phyloP scores from a whole-genome alignment of 2,113 vertebrate species.

The Zingel zingel region DNA sequence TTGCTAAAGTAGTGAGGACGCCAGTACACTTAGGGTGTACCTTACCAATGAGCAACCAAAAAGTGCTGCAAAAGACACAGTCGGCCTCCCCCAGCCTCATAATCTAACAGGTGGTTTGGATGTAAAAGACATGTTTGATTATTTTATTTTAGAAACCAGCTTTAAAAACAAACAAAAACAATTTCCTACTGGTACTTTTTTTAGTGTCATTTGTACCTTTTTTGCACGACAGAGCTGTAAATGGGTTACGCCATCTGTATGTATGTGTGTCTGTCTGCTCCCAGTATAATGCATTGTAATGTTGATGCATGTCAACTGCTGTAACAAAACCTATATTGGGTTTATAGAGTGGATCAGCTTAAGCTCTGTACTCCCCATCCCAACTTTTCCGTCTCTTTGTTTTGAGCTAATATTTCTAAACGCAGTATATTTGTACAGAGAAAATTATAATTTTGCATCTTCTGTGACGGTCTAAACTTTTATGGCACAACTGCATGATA shows the following conservation, averaged over 20 bases:
- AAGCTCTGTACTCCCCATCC: constrained; percentile 36
- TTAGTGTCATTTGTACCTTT: constrained; percentile 77
- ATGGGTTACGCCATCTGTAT: constrained; percentile 59
- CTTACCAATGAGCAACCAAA: constrained; percentile 74
- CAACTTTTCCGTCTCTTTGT: constrained; percentile 56
- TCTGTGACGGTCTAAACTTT: constrained; percentile 84
- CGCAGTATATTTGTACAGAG: constrained; percentile 81
- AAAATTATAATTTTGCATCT: constrained; percentile 84
- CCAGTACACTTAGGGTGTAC: constrained; percentile 40
- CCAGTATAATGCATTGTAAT: constrained; percentile 76
- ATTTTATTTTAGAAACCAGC: constrained; percentile 62
- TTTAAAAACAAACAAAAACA: constrained; percentile 40
- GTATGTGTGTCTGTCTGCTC: constrained; percentile 62
- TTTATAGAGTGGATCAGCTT: constrained; percentile 56
- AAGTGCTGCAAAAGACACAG: constrained; percentile 72
- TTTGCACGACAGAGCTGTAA: constrained; percentile 82
- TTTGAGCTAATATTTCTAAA: constrained; percentile 83
- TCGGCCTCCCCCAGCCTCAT: constrained; percentile 44
- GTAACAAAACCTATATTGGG: constrained; percentile 70
- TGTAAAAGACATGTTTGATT: constrained; percentile 53
- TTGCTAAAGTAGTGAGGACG: constrained; percentile 38
- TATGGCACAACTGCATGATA: constrained; percentile 88
- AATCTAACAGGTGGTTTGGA: constrained; percentile 67
- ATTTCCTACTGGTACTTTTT: constrained; percentile 75
- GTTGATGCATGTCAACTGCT: constrained; percentile 85